Base-by-base conservation (phyloP, 2,888 invertebrate species). In the Endotricha flammealis region DNA sequence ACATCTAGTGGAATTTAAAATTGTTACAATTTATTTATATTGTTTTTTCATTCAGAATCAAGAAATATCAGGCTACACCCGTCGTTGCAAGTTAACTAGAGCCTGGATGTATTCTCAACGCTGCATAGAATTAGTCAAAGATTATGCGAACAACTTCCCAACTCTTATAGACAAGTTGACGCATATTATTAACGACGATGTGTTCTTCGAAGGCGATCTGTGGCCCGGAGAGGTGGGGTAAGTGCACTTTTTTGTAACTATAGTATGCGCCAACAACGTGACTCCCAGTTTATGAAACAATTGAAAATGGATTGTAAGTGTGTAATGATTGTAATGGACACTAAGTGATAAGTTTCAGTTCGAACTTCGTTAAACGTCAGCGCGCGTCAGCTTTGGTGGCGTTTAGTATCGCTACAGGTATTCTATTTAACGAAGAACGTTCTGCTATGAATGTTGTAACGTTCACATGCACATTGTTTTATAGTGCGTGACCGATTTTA, bases 91-190 rank as follows among this genome's bases (percentile, higher is more conserved):
- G 12, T 83, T 88, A 0, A 87, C 87, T n/a, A 88, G 83, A 55
- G 63, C 87, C 25, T 98, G 98, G 98, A 77, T 89, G 12, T 98
- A 97, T 74, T 95, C 97, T 0, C 72, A 87, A 10, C 92, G 93
- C 52, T 91, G 94, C 20, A 67, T 95, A 0, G 86, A 91, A 1
- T 73, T 95, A 0, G 89, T 98, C 7, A 67, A 78, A n/a, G 77
- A 85, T 1, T 99, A 96, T 73, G 89, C 91, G 45, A 60, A 76
- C 0, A 80, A 89, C 41, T 97, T 90, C 75, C 95, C 96, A 0
- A 90, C 91, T 9, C 67, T 98, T 11, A 91, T 96, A 59, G 88
- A 91, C 22, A 86, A 76, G 50, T 74, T 95, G 14, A 57, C 74
- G 0, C 60, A 46, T 4, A 42, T 52, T 0, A 59, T 80, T 8